A percentile compares a stretch with the other conserved stretches of the same genome.
Conservation (phyloP, 2,888 invertebrate species). For the Cheilosia variabilis region DNA sequence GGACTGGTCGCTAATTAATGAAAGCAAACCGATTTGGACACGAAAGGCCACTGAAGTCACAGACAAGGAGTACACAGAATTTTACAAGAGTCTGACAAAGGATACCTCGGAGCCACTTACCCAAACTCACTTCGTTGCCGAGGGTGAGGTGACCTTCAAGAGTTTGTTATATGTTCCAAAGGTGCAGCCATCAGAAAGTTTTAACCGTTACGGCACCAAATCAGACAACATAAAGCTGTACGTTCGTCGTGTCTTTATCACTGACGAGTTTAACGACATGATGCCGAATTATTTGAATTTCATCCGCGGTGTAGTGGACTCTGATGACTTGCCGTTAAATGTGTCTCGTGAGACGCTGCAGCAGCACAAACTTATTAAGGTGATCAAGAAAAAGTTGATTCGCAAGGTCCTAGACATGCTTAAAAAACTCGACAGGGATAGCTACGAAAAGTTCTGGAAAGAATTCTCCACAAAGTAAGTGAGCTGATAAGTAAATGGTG, state of each 20-base stretch:
- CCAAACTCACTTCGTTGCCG: slow-evolving; percentile 96
- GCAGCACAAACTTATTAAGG: slow-evolving; percentile 99
- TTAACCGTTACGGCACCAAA: slow-evolving; percentile 97
- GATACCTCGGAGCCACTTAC: slow-evolving; percentile 92
- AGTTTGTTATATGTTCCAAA: slow-evolving; percentile 97
- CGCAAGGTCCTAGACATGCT: slow-evolving; percentile 99
- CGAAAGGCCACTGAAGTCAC: slow-evolving; percentile 93
- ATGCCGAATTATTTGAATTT: slow-evolving; percentile 99
- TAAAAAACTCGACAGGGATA: slow-evolving; percentile 95
- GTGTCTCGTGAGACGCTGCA: slow-evolving; percentile 99
- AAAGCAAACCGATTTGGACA: slow-evolving; percentile 99
- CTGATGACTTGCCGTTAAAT: slow-evolving; percentile 98
- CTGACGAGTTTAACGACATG: slow-evolving; percentile 99
- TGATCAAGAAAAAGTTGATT: slow-evolving; percentile 99
- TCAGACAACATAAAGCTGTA: slow-evolving; percentile 98
- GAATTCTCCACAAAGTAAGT: slow-evolving; percentile 98
- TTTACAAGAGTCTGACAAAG: slow-evolving; percentile 97
- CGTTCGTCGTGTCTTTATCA: slow-evolving; percentile 99
- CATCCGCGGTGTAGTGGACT: slow-evolving; percentile 98
- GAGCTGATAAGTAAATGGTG: no score
- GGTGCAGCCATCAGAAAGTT: slow-evolving; percentile 95
- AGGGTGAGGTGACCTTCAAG: slow-evolving; percentile 99
- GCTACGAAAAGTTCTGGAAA: slow-evolving; percentile 98
- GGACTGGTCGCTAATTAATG: slow-evolving; percentile 99
- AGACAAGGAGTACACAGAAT: slow-evolving; percentile 96